Evolutionary conservation across 2,797 vertebrate genomes (phyloP), one percentile per base, ranked within the genome.

Genomic region (Enoplosus armatus): DNA sequence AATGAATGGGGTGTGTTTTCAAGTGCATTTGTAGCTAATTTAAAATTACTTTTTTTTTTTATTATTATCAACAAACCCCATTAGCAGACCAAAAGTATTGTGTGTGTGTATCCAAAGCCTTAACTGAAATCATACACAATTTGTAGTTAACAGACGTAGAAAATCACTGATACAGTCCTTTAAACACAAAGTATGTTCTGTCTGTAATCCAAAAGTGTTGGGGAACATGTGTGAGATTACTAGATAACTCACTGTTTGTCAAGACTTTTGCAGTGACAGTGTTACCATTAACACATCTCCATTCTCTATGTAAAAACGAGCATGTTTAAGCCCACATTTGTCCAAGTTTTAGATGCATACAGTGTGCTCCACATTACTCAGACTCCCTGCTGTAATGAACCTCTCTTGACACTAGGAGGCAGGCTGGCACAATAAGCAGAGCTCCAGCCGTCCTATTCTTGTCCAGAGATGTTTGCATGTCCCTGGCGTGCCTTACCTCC

Each of bases 331-430:
- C 18, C 29, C n/a, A 35, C 6, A n/a, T 27, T 45, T 54, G 16
- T 27, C 27, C 15, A 8, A 0, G 5, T 14, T 51, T 6, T 15
- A 16, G 12, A 16, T 1, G 3, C n/a, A 29, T 14, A 6, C 20
- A 35, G 1, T 5, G 1, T 27, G 24, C 22, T 61, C 7, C 9
- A 6, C 26, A 43, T 27, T 12, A 5, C 8, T 48, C 12, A 10
- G 16, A 39, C 16, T 62, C 41, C 24, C 6, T n/a, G 50, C 51
- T 76, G 73, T 56, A 67, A 59, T 72, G 31, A 3, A 2, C n/a
- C 39, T 22, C 8, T 62, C 16, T 26, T 3, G 73, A 39, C 94
- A 89, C 84, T 82, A 92, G 93, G 89, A 75, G 93, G 89, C 92
- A 89, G 87, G 18, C 61, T 91, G 60, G 41, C 64, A 68, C 87